These are phyloP conservation scores for Drosophila kurseongensis DNA, from an alignment of 1,140 invertebrate species.

Conservation along the genomic window DNA sequence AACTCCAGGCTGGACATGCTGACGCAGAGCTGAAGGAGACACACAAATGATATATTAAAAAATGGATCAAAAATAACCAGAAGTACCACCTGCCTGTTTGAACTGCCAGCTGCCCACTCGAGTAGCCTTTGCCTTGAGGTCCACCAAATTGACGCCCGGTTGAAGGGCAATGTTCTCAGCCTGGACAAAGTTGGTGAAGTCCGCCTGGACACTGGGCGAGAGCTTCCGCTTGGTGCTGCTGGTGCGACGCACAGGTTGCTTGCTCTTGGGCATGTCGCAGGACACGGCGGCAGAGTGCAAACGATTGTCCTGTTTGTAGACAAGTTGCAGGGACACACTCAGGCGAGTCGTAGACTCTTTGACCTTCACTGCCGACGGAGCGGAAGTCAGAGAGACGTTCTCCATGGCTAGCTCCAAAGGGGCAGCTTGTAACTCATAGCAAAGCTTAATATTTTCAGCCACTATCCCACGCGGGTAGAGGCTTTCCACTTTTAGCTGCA, in stretches of 20 bases:
- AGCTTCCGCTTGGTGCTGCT: slow-evolving; percentile 85
- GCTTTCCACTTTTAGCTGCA: slow-evolving; percentile 87
- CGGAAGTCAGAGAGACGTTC: slow-evolving; percentile 20
- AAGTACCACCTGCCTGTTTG: slow-evolving; percentile 60
- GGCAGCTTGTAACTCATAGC: slow-evolving; percentile 85
- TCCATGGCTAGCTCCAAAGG: slow-evolving; percentile 47
- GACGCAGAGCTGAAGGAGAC: slow-evolving; percentile 56
- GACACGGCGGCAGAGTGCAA: slow-evolving; percentile 88
- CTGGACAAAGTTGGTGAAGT: slow-evolving; percentile 88
- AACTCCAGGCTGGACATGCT: slow-evolving; percentile 87
- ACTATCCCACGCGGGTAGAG: slow-evolving; percentile 87
- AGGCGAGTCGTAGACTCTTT: slow-evolving; percentile 51
- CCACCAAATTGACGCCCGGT: slow-evolving; percentile 91
- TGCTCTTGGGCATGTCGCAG: slow-evolving; percentile 86
- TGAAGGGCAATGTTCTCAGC: slow-evolving; percentile 85
- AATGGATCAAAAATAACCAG: no score
- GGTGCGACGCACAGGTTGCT: slow-evolving; percentile 75
- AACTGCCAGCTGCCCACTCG: slow-evolving; percentile 82
- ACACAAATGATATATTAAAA: not conserved
- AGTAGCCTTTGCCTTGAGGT: slow-evolving; percentile 87
- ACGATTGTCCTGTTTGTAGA: slow-evolving; percentile 92
- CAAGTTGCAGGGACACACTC: slow-evolving; percentile 87
- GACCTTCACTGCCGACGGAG: slow-evolving; percentile 3
- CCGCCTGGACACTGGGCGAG: slow-evolving; percentile 86
- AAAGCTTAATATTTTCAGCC: slow-evolving; percentile 85